phyloP scores from a whole-genome alignment of 2,888 invertebrate genomes.

The Drosophila kanekoi region DNA sequence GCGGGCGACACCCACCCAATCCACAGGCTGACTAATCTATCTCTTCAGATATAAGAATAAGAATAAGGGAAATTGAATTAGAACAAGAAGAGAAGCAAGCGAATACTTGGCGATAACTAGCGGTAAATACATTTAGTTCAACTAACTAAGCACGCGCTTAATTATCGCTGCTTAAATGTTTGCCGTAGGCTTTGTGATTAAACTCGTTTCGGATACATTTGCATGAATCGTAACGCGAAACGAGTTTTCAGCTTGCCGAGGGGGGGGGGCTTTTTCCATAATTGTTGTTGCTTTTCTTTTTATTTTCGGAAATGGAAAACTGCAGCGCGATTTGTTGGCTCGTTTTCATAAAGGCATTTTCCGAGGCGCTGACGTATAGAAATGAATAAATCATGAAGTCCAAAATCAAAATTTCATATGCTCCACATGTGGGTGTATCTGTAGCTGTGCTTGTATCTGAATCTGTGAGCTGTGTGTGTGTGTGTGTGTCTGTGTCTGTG shows the following conservation, averaged over 20 bases:
- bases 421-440: constrained; percentile 10
- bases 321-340: constrained; percentile 17
- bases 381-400: constrained; percentile 61
- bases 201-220: constrained; percentile 60
- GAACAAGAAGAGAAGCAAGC: constrained; percentile 26
- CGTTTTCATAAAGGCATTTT: constrained; percentile 34
- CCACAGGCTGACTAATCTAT: not conserved
- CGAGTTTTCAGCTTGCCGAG: constrained; percentile 17
- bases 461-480: constrained; percentile 6
- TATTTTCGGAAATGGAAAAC: constrained; percentile 14
- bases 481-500: constrained; percentile 15
- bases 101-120: constrained; percentile 20
- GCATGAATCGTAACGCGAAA: constrained; percentile 24
- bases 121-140: constrained; percentile 7
- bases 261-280: not conserved
- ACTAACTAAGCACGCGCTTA: constrained; percentile 16
- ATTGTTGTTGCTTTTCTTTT: not conserved
- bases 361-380: constrained; percentile 56
- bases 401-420: constrained; percentile 33
- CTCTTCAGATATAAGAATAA: no score
- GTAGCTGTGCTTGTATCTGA: constrained; percentile 7
- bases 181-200: constrained; percentile 49
- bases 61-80: constrained; percentile 57
- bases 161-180: constrained; percentile 53
- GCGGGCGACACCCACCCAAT: constrained; percentile 28